Base-by-base conservation (phyloP, 2,113 vertebrate species). In the Rhinoptilus africanus region DNA sequence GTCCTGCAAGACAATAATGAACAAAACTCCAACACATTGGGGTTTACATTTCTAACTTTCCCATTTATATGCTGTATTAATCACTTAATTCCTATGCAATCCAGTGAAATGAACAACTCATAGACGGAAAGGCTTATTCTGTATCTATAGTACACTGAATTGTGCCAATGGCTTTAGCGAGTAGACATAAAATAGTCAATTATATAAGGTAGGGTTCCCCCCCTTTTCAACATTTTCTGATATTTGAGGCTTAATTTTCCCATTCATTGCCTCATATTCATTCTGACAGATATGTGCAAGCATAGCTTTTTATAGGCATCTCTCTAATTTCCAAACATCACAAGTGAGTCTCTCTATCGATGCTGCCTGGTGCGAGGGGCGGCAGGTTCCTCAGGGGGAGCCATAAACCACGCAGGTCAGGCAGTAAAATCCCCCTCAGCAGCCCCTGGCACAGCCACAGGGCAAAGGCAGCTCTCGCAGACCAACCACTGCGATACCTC, bases 271-370 rank as follows among this genome's bases (percentile, higher is more conserved):
- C 48, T 75, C 17, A 2, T 8, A 50, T 27, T 94, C 34, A 32
- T 37, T 86, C 35, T 85, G 60, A 73, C 47, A 51, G 62, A 43
- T 6, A 32, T 6, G 32, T 72, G n/a, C 43, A 85, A 71, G 47
- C 24, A 59, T 0, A 41, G 68, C 24, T 34, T 71, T 68, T 50
- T 27, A 50, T 14, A 73, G 54, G 12, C 57, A 18, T 4, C 41
- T 48, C 41, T 50, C 48, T 10, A 15, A 21, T 6, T 68, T 45
- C 64, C 69, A 34, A 26, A 9, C 50, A n/a, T 10, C 54, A 64
- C n/a, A 7, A 41, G 35, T 24, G 24, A 21, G 8, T 30, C 8
- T 56, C 60, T 7, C 11, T 3, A 50, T 20, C 0, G 0, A 41
- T 22, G 22, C 34, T 67, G 50, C 50, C 56, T 17, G 37, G 32